Evolutionary conservation across 53 echinoderm and acorn worm species (phyloP), one percentile per base, ranked within the genome.

Genomic region (Astropecten irregularis): DNA sequence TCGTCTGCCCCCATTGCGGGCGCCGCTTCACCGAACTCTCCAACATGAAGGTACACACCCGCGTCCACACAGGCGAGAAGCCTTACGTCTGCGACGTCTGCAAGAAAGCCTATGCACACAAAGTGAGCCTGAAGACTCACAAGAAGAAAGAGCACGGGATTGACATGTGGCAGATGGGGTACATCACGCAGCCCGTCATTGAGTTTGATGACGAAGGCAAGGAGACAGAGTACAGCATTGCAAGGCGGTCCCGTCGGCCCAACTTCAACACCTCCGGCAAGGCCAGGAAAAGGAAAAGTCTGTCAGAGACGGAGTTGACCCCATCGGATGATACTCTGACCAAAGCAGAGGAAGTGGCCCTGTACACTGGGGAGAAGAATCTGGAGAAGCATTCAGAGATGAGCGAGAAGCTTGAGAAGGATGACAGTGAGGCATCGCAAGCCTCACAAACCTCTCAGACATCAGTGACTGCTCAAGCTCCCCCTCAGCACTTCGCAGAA

Each of bases 91-190:
- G 88, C 51, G 73, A 88, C 22, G 6, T 83, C 51, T 88, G 88
- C 47, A 26, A 70, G 38, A 72, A 73, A 46, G 49, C 83, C 29
- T 88, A 82, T 27, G 70, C 82, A 13, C 88, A 88, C 46, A 88
- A 88, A 26, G 88, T 88, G 30, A 88, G 88, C 37, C 51, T 88
- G 83, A 88, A 88, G 58, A 88, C 88, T 2, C 88, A 88, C 66
- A 88, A 83, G 56, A 88, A 83, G 66, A 88, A 83, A 63, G 68
- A 83, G 39, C 88, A 88, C 33, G 86, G 86, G 11, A 66, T 85
- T 18, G 86, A 85, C 36, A 64, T 85, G 65, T 85, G 86, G 86
- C 86, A 66, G 60, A 65, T 66, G 38, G 86, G 86, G 0, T 79
- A 79, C 48, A 61, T 79, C 62, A 79, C 79, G 31, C 79, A 79